Conservation (phyloP, 2,113 vertebrate species). For the Rhombomys opimus region DNA sequence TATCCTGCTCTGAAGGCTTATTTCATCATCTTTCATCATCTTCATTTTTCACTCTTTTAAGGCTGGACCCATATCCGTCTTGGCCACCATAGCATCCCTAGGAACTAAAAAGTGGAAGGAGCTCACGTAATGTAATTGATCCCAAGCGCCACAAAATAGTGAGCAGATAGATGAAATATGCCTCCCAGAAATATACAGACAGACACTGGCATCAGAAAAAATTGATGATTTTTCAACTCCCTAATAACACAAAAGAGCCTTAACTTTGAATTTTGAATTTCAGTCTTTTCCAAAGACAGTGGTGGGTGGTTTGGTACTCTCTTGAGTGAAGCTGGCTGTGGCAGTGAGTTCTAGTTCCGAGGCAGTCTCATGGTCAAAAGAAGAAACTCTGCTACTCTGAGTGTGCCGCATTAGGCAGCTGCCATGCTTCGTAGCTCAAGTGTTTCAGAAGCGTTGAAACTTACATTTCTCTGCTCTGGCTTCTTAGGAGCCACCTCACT, state of each 20-base stretch:
- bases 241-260: background rate
- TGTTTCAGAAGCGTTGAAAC: background rate
- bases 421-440: background rate
- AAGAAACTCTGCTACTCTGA: background rate
- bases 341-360: background rate
- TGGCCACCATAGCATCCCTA: background rate
- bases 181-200: background rate
- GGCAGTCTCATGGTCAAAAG: no score
- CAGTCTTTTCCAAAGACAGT: background rate
- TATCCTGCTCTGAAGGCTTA: background rate
- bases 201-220: background rate
- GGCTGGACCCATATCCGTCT: background rate
- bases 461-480: background rate
- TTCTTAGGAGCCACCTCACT: background rate
- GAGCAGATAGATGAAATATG: background rate
- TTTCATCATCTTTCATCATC: conserved; percentile 11
- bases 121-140: background rate
- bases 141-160: background rate
- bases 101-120: background rate
- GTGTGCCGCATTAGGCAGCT: background rate
- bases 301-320: background rate
- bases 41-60: conserved; percentile 11
- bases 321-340: no score
- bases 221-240: background rate
- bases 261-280: background rate